A percentile compares a stretch with the other conserved stretches of the same genome.
Conservation (phyloP, 2,888 invertebrate species). For the Hofmannophila pseudospretella region DNA sequence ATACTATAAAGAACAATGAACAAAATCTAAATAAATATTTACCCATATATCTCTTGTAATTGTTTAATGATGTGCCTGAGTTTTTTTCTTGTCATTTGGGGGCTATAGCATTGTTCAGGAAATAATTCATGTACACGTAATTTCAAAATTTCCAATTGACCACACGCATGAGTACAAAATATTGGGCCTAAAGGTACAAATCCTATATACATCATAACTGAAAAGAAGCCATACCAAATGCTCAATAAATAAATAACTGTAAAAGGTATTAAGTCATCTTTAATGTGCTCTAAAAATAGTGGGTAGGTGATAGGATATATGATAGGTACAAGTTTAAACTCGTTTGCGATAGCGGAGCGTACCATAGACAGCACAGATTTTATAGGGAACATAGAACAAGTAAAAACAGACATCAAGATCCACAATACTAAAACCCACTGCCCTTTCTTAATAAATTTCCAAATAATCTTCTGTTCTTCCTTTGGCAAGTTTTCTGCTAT, state of each 20-base stretch:
- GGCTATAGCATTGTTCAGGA: background rate
- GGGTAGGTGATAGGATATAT: background rate
- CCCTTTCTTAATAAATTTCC: background rate
- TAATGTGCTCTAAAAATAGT: background rate
- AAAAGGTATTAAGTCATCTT: background rate
- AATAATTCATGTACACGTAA: background rate
- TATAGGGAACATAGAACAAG: background rate
- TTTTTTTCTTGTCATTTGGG: background rate
- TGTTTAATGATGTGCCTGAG: background rate
- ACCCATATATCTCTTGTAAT: background rate
- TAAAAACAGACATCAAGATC: background rate
- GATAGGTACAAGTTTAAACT: background rate
- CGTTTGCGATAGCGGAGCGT: background rate
- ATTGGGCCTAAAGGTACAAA: background rate
- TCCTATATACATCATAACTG: background rate
- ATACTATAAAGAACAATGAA: background rate
- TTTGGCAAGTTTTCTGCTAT: background rate
- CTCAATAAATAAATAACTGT: background rate
- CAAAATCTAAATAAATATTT: background rate
- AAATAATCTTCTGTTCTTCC: background rate
- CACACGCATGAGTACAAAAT: background rate
- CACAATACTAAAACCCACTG: too few relatives aligned
- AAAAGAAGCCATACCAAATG: background rate
- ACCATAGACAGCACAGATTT: background rate
- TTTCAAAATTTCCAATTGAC: background rate